Evolutionary conservation across 2,797 vertebrate genomes (phyloP).

Genomic region (Pseudopleuronectes americanus): DNA sequence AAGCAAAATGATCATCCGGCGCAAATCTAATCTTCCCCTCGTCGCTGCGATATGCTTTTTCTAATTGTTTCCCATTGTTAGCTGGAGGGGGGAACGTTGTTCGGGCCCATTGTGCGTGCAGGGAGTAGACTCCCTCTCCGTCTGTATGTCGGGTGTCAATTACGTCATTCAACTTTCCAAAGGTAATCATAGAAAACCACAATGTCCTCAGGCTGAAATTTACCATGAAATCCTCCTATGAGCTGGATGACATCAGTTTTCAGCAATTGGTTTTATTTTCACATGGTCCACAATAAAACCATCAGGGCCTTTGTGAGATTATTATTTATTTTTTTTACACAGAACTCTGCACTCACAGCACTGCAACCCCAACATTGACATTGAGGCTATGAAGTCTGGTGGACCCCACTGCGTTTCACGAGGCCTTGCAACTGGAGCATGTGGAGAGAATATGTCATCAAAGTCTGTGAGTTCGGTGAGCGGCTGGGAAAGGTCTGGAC

Average conservation of each 20-base stretch:
- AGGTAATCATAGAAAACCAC: slow-evolving; percentile 71
- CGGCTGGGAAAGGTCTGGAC: slow-evolving; percentile 43
- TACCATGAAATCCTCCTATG: slow-evolving; percentile 32
- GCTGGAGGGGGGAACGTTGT: slow-evolving; percentile 64
- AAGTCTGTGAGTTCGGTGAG: slow-evolving; percentile 40
- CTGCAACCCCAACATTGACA: slow-evolving; percentile 68
- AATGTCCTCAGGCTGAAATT: slow-evolving; percentile 55
- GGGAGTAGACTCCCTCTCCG: slow-evolving; percentile 53
- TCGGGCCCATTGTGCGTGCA: slow-evolving; percentile 58
- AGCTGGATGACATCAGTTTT: slow-evolving; percentile 67
- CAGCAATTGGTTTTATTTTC: slow-evolving; percentile 63
- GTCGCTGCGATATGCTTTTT: slow-evolving; percentile 59
- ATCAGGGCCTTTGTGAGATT: slow-evolving; percentile 50
- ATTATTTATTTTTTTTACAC: slow-evolving; percentile 44
- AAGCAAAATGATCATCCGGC: slow-evolving; percentile 54
- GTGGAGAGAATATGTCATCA: slow-evolving; percentile 61
- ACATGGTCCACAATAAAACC: slow-evolving; percentile 56
- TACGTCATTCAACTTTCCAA: slow-evolving; percentile 72
- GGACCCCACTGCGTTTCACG: slow-evolving; percentile 67
- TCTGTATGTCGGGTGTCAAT: slow-evolving; percentile 72
- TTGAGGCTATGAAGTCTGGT: slow-evolving; percentile 65
- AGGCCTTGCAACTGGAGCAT: slow-evolving; percentile 60
- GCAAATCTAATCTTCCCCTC: slow-evolving; percentile 62
- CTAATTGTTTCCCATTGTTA: slow-evolving; percentile 65
- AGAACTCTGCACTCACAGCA: slow-evolving; percentile 34